Evolutionary conservation across 1,140 invertebrate species (phyloP).

Genomic region (Cryptotermes secundus): DNA sequence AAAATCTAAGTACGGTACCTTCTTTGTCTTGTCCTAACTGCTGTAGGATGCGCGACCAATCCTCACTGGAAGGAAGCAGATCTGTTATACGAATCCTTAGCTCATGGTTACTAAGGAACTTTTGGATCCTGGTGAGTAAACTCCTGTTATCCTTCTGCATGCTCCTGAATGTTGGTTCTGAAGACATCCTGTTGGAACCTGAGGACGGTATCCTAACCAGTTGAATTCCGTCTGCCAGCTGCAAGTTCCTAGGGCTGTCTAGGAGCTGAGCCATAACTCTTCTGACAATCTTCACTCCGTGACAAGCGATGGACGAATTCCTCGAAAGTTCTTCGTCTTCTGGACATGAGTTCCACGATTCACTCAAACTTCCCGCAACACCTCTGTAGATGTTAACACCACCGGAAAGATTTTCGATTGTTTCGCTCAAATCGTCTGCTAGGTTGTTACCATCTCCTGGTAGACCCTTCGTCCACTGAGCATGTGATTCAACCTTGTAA

Average conservation of each 20-base stretch:
- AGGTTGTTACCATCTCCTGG: neutral
- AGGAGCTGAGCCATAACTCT: constrained; percentile 51
- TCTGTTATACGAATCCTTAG: constrained; percentile 67
- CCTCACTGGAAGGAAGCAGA: constrained; percentile 44
- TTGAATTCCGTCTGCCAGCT: constrained; percentile 62
- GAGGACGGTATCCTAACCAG: constrained; percentile 51
- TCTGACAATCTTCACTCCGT: constrained; percentile 51
- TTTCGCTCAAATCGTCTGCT: neutral
- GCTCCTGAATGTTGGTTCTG: constrained; percentile 40
- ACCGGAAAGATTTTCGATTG: neutral
- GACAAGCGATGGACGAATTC: constrained; percentile 51
- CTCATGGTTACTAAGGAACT: constrained; percentile 67
- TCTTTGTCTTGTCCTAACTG: neutral
- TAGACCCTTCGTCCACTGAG: neutral
- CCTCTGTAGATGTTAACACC: constrained; percentile 13
- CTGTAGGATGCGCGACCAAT: constrained; percentile 9
- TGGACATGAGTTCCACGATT: constrained; percentile 6
- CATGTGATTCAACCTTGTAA: neutral
- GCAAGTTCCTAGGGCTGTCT: constrained; percentile 47
- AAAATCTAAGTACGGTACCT: neutral
- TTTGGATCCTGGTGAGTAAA: constrained; percentile 56
- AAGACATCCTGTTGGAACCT: constrained; percentile 37
- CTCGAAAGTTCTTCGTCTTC: constrained; percentile 40
- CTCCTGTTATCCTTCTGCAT: constrained; percentile 51
- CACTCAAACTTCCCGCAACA: constrained; percentile 23